Conservation (phyloP, 2,888 invertebrate species). For the Melanophora roralis region DNA sequence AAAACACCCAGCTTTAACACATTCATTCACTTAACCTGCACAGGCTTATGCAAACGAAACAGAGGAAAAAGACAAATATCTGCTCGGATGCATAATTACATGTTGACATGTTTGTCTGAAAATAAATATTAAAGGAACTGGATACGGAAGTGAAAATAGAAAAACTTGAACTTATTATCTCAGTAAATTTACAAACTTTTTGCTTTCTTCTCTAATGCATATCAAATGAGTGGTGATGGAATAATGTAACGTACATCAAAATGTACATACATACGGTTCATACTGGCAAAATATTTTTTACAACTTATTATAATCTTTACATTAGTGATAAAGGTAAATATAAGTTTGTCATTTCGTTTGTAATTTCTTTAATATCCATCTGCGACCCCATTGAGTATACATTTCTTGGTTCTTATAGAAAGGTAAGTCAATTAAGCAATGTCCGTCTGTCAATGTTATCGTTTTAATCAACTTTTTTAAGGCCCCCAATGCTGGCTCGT, state of each 20-base stretch:
- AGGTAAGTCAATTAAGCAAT: too few relatives aligned
- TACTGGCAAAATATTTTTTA: not conserved
- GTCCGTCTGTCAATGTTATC: too few relatives aligned
- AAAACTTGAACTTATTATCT: conserved; percentile 40
- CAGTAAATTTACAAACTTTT: not conserved
- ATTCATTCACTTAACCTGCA: not conserved
- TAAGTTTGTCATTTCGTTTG: too few relatives aligned
- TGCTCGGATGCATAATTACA: conserved; percentile 61
- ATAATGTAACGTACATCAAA: not conserved
- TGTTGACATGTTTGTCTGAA: conserved; percentile 57
- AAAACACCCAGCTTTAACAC: not conserved
- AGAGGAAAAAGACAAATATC: conserved; percentile 42
- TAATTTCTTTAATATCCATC: too few relatives aligned
- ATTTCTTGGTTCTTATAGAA: too few relatives aligned
- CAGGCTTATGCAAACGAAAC: not conserved
- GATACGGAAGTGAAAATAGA: conserved; percentile 15
- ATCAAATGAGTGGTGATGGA: conserved; percentile 26
- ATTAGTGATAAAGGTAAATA: too few relatives aligned
- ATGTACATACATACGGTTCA: not conserved
- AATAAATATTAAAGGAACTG: conserved; percentile 5
- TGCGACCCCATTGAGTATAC: too few relatives aligned
- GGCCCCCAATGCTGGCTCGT: too few relatives aligned
- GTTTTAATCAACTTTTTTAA: too few relatives aligned
- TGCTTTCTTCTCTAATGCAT: not conserved
- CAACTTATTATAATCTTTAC: conserved; percentile 1